phyloP scores from a whole-genome alignment of 23 tunicate genomes.

The Clavelina lepadiformis region DNA sequence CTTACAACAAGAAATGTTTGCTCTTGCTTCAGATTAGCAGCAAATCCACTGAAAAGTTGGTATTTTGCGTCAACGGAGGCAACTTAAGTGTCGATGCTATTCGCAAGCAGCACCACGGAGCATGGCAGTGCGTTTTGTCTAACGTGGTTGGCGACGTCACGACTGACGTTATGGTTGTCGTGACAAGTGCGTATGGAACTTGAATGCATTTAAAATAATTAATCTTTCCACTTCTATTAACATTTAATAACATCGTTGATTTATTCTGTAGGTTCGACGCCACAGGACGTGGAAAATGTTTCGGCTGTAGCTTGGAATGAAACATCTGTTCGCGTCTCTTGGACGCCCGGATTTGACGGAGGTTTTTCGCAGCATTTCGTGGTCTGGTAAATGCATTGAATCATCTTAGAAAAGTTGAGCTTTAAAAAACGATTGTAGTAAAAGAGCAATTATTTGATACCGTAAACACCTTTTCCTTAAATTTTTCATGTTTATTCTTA shows the following conservation, averaged over 20 bases:
- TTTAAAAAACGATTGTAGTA: too few relatives aligned
- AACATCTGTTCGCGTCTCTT: conserved; percentile 24
- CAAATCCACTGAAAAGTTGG: not conserved
- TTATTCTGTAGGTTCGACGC: conserved; percentile 47
- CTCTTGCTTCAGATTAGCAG: not conserved
- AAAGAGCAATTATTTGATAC: too few relatives aligned
- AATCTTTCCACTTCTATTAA: not conserved
- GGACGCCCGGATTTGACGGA: conserved; percentile 90
- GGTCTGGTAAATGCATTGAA: conserved; percentile 60
- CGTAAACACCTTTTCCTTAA: too few relatives aligned
- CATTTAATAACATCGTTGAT: too few relatives aligned
- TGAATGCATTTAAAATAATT: not conserved
- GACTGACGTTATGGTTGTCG: conserved; percentile 26
- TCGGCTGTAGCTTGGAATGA: conserved; percentile 15
- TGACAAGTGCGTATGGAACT: conserved; percentile 30
- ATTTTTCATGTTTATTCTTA: too few relatives aligned
- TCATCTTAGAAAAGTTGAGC: too few relatives aligned
- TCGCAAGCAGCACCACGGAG: conserved; percentile 52
- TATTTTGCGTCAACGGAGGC: conserved; percentile 29
- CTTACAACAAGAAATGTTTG: too few relatives aligned
- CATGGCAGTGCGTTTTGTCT: conserved; percentile 70
- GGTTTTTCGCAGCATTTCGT: conserved; percentile 73
- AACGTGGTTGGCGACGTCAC: conserved; percentile 59
- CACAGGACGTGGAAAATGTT: conserved; percentile 48
- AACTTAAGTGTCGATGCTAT: conserved; percentile 35